Conservation (phyloP, 1,140 invertebrate species). For the Bemisia tabaci region DNA sequence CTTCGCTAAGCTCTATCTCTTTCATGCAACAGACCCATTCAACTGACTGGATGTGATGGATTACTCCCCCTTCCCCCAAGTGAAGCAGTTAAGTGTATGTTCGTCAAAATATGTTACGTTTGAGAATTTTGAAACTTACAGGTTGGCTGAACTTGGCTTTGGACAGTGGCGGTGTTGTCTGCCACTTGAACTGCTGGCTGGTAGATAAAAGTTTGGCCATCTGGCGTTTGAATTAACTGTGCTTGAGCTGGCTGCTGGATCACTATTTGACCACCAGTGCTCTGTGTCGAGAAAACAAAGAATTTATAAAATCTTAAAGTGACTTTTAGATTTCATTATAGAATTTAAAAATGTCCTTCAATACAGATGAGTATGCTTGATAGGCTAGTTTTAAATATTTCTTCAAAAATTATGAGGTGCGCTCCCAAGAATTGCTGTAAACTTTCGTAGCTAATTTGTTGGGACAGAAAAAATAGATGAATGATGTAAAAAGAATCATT, state of each 20-base stretch:
- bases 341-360: background rate
- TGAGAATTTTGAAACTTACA: slow-evolving; percentile 36
- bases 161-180: slow-evolving; percentile 38
- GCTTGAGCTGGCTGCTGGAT: slow-evolving; percentile 45
- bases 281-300: slow-evolving; percentile 18
- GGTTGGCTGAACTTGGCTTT: slow-evolving; percentile 40
- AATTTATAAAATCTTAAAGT: slow-evolving; percentile 2
- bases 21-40: no score
- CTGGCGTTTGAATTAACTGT: slow-evolving; percentile 75
- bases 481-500: no score
- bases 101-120: no score
- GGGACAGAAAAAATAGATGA: no score
- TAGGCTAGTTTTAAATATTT: no score
- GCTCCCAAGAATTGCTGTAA: no score
- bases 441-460: no score
- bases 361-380: background rate
- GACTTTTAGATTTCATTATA: background rate
- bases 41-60: no score
- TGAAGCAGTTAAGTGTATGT: no score
- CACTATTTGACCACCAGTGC: slow-evolving; percentile 35
- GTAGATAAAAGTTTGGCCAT: slow-evolving; percentile 88
- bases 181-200: slow-evolving; percentile 49
- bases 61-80: no score
- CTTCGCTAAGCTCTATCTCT: no score
- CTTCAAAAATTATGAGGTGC: no score